Percentiles rank a stretch among this genome's conserved stretches.
These are phyloP conservation scores for Rhinogobius similis DNA, from an alignment of 2,113 vertebrate genomes.

Conservation along the genomic window DNA sequence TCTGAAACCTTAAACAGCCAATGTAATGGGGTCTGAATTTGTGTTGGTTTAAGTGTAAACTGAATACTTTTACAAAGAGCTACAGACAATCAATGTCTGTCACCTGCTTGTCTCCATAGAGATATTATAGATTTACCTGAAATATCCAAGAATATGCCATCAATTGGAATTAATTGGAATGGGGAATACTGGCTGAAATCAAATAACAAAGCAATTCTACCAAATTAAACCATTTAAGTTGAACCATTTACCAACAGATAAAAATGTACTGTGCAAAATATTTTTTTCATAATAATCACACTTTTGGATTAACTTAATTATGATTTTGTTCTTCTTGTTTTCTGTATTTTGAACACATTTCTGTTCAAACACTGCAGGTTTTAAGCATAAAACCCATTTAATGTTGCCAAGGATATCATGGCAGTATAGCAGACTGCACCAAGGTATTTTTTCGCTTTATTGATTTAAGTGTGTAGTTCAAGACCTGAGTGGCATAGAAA, in stretches of 20 bases:
- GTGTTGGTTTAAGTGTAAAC: not conserved
- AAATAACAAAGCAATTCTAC: not conserved
- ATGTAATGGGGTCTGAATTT: not conserved
- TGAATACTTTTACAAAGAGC: no score
- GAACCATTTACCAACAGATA: not conserved
- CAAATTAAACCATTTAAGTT: not conserved
- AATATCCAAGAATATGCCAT: no score
- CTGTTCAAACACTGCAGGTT: conserved; percentile 37
- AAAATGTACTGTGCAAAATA: not conserved
- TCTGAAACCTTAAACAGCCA: not conserved
- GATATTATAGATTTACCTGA: no score
- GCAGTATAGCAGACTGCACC: conserved; percentile 26
- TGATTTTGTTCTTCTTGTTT: no score
- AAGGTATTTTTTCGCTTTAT: conserved; percentile 39
- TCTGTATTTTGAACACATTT: conserved; percentile 40
- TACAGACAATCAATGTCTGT: no score
- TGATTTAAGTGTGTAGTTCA: conserved; percentile 32
- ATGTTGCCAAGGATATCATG: conserved; percentile 47
- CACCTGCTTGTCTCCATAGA: no score
- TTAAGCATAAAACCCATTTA: conserved; percentile 53
- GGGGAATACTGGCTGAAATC: no score
- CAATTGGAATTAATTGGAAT: no score
- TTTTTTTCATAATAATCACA: not conserved
- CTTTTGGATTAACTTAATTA: no score
- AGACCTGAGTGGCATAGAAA: conserved; percentile 39